phyloP scores from a whole-genome alignment of 1,140 invertebrate genomes.

The Drosophila sturtevanti region DNA sequence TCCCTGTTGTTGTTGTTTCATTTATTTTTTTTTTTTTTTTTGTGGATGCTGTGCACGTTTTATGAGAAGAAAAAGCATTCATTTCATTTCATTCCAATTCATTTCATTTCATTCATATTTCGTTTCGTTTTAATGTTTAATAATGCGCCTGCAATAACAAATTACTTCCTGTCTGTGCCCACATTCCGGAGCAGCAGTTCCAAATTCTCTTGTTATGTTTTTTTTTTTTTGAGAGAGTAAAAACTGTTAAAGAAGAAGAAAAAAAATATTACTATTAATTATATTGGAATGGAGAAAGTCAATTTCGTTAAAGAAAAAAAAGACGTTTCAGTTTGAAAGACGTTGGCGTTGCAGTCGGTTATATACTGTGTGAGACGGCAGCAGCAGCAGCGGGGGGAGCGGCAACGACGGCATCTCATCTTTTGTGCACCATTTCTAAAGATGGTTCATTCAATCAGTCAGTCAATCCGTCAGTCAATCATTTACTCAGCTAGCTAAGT shows the following conservation, averaged over 20 bases:
- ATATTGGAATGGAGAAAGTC: conserved; percentile 80
- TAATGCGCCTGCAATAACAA: conserved; percentile 67
- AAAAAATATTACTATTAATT: conserved; percentile 78
- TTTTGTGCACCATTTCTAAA: conserved; percentile 78
- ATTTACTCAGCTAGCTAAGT: conserved; percentile 34
- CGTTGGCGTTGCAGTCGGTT: conserved; percentile 12
- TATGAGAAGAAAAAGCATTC: conserved; percentile 7
- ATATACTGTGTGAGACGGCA: conserved; percentile 39
- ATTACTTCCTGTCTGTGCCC: conserved; percentile 65
- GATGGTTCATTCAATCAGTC: conserved; percentile 59
- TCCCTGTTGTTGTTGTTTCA: too few species aligned
- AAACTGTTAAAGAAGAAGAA: conserved; percentile 31
- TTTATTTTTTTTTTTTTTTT: neutral
- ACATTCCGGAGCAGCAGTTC: conserved; percentile 38
- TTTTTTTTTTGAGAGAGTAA: conserved; percentile 40
- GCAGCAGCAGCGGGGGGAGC: conserved; percentile 8
- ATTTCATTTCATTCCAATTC: conserved; percentile 11
- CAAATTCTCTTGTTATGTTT: conserved; percentile 65
- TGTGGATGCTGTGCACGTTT: conserved; percentile 41
- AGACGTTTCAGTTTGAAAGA: conserved; percentile 30
- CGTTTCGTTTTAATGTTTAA: conserved; percentile 47
- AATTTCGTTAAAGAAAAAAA: conserved; percentile 70
- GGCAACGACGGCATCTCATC: conserved; percentile 32
- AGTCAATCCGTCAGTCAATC: conserved; percentile 57
- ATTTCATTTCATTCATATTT: conserved; percentile 41